Evolutionary conservation across 1,140 invertebrate species (phyloP), one percentile per base, ranked within the genome.

Genomic region (Brachionus paranguensis): DNA sequence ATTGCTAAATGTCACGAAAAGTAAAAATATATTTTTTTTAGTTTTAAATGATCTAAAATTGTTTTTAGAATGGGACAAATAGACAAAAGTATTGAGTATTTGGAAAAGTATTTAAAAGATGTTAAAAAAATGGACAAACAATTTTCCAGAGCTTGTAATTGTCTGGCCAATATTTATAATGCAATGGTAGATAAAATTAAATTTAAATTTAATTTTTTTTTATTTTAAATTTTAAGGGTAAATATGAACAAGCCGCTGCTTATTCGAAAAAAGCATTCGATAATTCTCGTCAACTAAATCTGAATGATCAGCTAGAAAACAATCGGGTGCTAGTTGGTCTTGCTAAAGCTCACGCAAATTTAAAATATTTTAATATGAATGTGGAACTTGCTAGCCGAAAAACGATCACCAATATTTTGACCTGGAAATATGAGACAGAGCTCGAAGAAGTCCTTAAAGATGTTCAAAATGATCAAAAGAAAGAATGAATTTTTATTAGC

Each of bases 1-100:
- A 20, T 83, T 8, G 81, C 81, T 70, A 83, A 43, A 33, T 83
- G 81, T 55, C 37, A 83, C 47, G 47, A 83, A 83, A 83, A 83
- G 81, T 83, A 72, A 45, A 27, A 47, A 17, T 17, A 45, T 64
- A 41, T 65, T 8, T 50, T 43, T 65, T n/a, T 14, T 4, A 50
- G 24, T 29, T 24, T 41, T 37, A 55, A 17, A 29, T 4, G 65
- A 3, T 24, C 0, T 20, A 43, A 79, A 55, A 64, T 24, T 29
- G 6, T 37, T 45, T 68, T 17, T 43, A 83, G 81, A 50, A 29
- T 55, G 6, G 81, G 60, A 1, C 47, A 83, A 55, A 47, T 70
- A 29, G 45, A 70, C 20, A 68, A 70, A 60, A 83, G 81, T 60
- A 83, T 68, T n/a, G 64, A 83, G 47, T 83, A 83, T 55, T 55